Evolutionary conservation across 2,797 vertebrate genomes (phyloP).

Genomic region (Enteromius treurensis): DNA sequence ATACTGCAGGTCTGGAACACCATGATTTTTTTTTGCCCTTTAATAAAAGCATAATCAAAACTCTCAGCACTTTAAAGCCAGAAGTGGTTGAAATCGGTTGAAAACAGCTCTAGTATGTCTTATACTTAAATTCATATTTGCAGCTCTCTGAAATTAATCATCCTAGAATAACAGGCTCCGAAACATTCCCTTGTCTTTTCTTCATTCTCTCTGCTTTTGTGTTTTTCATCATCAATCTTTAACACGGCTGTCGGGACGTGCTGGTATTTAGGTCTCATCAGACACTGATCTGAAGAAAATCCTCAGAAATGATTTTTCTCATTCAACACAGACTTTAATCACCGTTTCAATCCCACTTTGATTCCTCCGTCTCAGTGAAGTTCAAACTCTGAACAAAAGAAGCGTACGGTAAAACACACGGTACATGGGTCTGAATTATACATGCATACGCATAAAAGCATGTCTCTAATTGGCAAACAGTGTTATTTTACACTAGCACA

Average conservation of each 20-base stretch:
- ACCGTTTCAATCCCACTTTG: constrained; percentile 39
- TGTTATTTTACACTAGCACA: background rate
- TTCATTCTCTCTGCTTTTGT: constrained; percentile 37
- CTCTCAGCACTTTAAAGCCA: background rate
- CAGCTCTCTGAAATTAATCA: background rate
- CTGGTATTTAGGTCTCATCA: constrained; percentile 66
- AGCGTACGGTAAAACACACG: background rate
- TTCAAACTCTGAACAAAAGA: constrained; percentile 24
- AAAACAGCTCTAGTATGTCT: background rate
- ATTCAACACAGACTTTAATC: constrained; percentile 32
- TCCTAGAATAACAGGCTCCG: constrained; percentile 8
- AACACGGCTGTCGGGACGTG: constrained; percentile 43
- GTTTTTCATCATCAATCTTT: constrained; percentile 51
- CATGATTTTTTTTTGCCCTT: background rate
- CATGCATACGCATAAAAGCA: background rate
- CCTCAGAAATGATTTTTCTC: constrained; percentile 55
- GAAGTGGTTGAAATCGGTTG: background rate
- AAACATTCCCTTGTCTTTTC: constrained; percentile 7
- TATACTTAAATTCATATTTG: constrained; percentile 5
- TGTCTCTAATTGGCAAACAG: constrained; percentile 1
- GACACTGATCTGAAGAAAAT: constrained; percentile 51
- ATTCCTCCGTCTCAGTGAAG: constrained; percentile 29
- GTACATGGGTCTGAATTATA: background rate
- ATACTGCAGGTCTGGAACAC: background rate
- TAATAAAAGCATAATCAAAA: constrained; percentile 8